These are phyloP conservation scores for Eristalinus sepulchralis DNA, from an alignment of 2,888 invertebrate genomes.

Conservation along the genomic window DNA sequence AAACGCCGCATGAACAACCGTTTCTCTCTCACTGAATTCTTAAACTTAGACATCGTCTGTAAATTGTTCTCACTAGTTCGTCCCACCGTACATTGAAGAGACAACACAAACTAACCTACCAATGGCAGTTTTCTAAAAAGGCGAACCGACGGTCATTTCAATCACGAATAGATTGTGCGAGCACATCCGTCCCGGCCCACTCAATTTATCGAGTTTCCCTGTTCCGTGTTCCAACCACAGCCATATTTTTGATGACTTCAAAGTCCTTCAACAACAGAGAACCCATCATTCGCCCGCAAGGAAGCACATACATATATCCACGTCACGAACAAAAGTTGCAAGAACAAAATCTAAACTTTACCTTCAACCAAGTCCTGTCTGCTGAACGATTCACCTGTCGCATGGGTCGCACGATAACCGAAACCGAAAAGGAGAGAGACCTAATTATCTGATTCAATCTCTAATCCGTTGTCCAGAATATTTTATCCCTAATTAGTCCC, in stretches of 20 bases:
- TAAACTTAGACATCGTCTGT: too few species aligned
- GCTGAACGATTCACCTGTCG: not conserved
- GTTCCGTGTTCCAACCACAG: too few species aligned
- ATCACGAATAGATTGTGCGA: too few species aligned
- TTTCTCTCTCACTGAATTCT: too few species aligned
- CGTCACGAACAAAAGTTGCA: not conserved
- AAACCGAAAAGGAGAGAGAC: not conserved
- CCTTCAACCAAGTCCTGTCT: not conserved
- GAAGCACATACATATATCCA: not conserved
- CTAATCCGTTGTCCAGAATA: not conserved
- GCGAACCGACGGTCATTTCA: too few species aligned
- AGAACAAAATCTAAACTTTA: not conserved
- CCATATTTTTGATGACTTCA: not conserved
- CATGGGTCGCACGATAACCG: not conserved
- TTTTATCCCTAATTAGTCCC: slow-evolving; percentile 9
- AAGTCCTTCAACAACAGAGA: not conserved
- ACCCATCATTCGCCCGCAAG: not conserved
- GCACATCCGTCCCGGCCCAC: too few species aligned
- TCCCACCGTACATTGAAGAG: too few species aligned
- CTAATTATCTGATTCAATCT: slow-evolving; percentile 6
- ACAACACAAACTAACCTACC: too few species aligned
- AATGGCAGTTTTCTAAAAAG: too few species aligned
- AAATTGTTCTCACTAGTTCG: too few species aligned
- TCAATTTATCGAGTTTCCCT: too few species aligned
- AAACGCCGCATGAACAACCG: too few species aligned